Evolutionary conservation across 2,888 invertebrate species (phyloP), one percentile per base, ranked within the genome.

Genomic region (Tinea pellionella): DNA sequence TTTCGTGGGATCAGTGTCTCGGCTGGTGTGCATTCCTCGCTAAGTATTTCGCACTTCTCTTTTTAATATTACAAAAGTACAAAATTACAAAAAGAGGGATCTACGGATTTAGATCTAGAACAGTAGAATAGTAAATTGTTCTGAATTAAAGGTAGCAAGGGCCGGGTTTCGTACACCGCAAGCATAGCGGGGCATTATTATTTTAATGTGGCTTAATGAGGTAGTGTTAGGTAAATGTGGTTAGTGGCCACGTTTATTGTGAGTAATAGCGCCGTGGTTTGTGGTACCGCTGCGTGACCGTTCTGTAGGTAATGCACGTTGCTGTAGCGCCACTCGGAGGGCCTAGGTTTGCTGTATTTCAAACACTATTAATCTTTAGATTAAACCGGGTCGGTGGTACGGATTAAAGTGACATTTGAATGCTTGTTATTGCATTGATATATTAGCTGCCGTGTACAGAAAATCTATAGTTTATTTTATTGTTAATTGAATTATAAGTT

Each of bases 1-100:
- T 85, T 84, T 78, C 67, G 75, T 72, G 69, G 76, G 76, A 77
- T 74, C 74, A 68, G 72, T 75, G 74, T 78, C 77, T 74, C 72
- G 75, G 73, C 69, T 68, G 73, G 69, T 65, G 71, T 71, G 72
- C 74, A 81, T 78, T 78, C 78, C 74, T 65, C 67, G 64, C 66
- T 67, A 70, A 70, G 74, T 73, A 70, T 24, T 76, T 79, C 75
- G 71, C 71, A 18, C 15, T 47, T 47, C 18, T 47, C 47, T 18
- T 47, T n/a, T 47, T 18, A 9, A 15, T 18, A 3, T 18, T 12
- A 15, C 2, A 47, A 47, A 47, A 47, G 7, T 47, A 12, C 47
- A 47, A 47, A 47, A 13, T 47, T 11, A 13, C 15, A 8, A 47
- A 13, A 47, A 18, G 18, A 18, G 18, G 2, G 3, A 6, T n/a